Base-by-base conservation (phyloP, 1,140 invertebrate genomes). In the Brachionus sp. region DNA sequence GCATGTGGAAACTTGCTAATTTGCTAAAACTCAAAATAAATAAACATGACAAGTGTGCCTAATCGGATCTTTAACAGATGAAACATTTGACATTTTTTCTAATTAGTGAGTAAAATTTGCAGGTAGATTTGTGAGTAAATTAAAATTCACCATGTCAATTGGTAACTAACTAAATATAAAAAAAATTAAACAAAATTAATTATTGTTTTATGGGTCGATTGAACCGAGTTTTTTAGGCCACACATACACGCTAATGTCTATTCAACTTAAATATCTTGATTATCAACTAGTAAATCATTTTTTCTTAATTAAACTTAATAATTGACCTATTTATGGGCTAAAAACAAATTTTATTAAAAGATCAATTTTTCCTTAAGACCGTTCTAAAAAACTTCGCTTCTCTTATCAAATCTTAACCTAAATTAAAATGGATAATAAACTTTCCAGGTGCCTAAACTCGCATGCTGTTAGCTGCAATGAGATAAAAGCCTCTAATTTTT, bases 221-320 rank as follows among this genome's bases (percentile, higher is more conserved):
- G 50, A 57, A 19, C 50, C 19, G 16, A 57, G 16, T 23, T 57
- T 23, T 57, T 57, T 57, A 57, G 50, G 50, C 50, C 50, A 57
- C 50, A 57, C 19, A 57, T 57, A 57, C 50, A 57, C 50, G 19
- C 33, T 35, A 66, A 66, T 33, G 64, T 33, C 29, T 66, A 66
- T 66, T 66, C 33, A 66, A 37, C 64, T 66, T 66, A 66, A 33
- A 66, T 33, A 66, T 66, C 33, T 70, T 70, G 10, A 39, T 70
- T 70, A 70, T 70, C 35, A 70, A 70, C 66, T 70, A n/a, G 12
- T 70, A 70, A 37, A 37, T 70, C 13, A 66, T 19, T 37, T n/a
- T 57, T 70, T 70, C 16, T 33, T 70, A 70, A 70, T 70, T 70
- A 70, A 70, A 70, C 29, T 70, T 39, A 70, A 70, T 70, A 70